Evolutionary conservation across 2,888 invertebrate genomes (phyloP).

Genomic region (Cactoblastis cactorum): DNA sequence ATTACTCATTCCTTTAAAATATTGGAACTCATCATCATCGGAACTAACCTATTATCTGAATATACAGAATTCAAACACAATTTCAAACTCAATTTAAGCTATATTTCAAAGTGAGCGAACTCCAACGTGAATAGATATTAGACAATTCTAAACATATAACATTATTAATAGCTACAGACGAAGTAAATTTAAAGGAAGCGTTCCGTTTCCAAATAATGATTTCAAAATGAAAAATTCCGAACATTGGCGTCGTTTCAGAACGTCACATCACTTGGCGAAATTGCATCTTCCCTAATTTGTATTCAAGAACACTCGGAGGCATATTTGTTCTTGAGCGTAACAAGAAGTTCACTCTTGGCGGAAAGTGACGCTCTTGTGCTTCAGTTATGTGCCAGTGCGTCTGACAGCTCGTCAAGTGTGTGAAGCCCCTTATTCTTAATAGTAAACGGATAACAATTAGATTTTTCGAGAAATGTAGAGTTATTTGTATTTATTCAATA

Average conservation of each 20-base stretch:
- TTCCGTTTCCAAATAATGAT: conserved; percentile 44
- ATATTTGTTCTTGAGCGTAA: conserved; percentile 54
- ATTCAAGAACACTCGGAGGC: conserved; percentile 54
- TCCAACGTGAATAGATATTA: conserved; percentile 3
- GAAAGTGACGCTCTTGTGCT: conserved; percentile 2
- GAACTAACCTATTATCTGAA: no score
- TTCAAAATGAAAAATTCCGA: conserved; percentile 62
- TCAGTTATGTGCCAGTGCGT: not conserved
- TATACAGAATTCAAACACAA: no score
- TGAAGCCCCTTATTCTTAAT: not conserved
- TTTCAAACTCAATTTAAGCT: no score
- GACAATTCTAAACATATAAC: not conserved
- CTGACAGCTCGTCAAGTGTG: not conserved
- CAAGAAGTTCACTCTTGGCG: not conserved
- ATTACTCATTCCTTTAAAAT: no score
- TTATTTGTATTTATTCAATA: no score
- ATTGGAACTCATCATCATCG: not conserved
- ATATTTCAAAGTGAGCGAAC: no score
- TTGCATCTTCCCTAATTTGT: conserved; percentile 65
- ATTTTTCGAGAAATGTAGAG: not conserved
- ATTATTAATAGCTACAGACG: conserved; percentile 1
- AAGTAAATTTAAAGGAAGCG: conserved; percentile 17
- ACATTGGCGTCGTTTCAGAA: conserved; percentile 50
- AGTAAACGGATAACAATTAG: not conserved
- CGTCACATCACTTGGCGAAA: conserved; percentile 61